Evolutionary conservation across 2,888 invertebrate genomes (phyloP).

Genomic region (Rotaria macrura): DNA sequence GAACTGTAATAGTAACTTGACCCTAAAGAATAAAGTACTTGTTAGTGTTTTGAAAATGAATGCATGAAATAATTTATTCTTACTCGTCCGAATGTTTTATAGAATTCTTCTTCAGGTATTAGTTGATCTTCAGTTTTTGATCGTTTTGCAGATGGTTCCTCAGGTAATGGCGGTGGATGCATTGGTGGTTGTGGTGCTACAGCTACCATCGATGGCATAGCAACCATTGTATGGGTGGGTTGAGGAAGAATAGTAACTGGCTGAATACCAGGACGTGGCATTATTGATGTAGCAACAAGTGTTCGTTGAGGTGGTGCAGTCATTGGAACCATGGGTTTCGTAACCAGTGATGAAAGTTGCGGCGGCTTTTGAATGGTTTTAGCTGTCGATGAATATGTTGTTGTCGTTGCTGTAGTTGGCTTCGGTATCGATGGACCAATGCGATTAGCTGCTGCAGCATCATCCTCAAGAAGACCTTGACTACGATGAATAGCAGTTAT

Average conservation of each 20-base stretch:
- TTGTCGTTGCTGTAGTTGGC: conserved; percentile 27
- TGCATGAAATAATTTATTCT: neutral
- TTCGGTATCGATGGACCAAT: conserved; percentile 66
- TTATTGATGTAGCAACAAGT: conserved; percentile 37
- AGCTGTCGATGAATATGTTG: neutral
- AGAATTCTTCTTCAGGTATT: conserved; percentile 62
- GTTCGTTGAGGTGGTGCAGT: conserved; percentile 16
- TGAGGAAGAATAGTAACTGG: conserved; percentile 38
- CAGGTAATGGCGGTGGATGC: conserved; percentile 42
- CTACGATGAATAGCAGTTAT: conserved; percentile 93
- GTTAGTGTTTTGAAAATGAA: no score
- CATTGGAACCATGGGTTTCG: neutral
- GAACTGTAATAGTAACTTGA: conserved; percentile 69
- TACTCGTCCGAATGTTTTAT: neutral
- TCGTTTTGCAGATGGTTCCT: conserved; percentile 64
- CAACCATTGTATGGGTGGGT: conserved; percentile 49
- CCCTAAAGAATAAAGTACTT: conserved; percentile 54
- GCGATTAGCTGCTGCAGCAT: conserved; percentile 66
- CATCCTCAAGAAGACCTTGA: conserved; percentile 85
- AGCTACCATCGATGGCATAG: conserved; percentile 38
- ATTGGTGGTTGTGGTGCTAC: conserved; percentile 39
- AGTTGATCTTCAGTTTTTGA: conserved; percentile 80
- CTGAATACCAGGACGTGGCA: conserved; percentile 48
- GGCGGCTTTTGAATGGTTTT: conserved; percentile 25
- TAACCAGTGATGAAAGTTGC: conserved; percentile 17